These are phyloP conservation scores for Ceratoteleas bidentatus DNA, from an alignment of 1,140 invertebrate genomes.

Conservation along the genomic window DNA sequence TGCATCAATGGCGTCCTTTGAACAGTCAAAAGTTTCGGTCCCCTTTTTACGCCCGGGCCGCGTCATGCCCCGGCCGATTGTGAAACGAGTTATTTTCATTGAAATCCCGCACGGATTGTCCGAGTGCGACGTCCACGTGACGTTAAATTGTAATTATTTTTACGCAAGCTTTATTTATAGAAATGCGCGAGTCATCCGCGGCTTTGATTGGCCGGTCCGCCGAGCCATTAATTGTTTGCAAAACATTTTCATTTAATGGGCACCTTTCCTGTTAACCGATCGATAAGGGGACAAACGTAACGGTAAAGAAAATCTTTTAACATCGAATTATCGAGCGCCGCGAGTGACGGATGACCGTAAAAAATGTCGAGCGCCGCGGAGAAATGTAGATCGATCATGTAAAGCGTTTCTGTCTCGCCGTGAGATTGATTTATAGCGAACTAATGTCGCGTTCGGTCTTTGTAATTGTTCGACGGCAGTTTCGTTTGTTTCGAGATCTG, in stretches of 20 bases:
- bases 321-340: constrained; percentile 15
- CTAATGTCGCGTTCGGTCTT: constrained; percentile 30
- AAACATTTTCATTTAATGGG: constrained; percentile 54
- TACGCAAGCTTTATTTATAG: constrained; percentile 56
- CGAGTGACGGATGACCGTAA: constrained; percentile 30
- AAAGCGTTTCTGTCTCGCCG: not conserved
- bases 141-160: constrained; percentile 57
- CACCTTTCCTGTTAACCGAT: constrained; percentile 41
- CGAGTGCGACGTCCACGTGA: constrained; percentile 25
- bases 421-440: constrained; percentile 33
- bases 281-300: constrained; percentile 36
- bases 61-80: constrained; percentile 1
- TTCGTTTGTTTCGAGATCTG: constrained; percentile 20
- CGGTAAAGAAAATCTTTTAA: constrained; percentile 45
- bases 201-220: constrained; percentile 22
- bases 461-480: constrained; percentile 30
- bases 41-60: constrained; percentile 2
- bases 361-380: constrained; percentile 20
- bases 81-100: constrained; percentile 30
- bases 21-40: constrained; percentile 1
- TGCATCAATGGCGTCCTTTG: constrained; percentile 10
- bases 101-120: constrained; percentile 19
- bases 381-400: constrained; percentile 37
- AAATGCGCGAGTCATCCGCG: constrained; percentile 39
- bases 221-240: constrained; percentile 50